A percentile compares a stretch with the other conserved stretches of the same genome.
These are phyloP conservation scores for Scarus forsteni DNA, from an alignment of 2,797 vertebrate species.

Conservation along the genomic window DNA sequence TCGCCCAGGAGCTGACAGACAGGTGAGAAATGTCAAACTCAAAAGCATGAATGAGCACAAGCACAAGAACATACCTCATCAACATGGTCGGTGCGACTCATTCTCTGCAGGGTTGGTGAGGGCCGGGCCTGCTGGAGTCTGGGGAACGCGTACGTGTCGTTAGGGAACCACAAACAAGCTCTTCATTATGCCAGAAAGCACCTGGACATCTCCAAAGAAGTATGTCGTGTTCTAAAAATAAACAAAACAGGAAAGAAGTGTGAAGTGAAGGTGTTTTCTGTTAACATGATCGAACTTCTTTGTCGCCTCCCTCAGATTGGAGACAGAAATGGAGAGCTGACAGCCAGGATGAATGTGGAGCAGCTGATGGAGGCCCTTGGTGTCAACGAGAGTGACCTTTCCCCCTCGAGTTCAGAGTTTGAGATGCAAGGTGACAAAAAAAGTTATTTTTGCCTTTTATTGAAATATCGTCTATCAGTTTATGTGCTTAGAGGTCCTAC, in stretches of 20 bases:
- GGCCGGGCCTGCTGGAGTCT: conserved; percentile 98
- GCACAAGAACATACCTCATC: background rate
- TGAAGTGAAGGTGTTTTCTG: too few relatives aligned
- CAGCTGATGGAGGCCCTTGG: conserved; percentile 91
- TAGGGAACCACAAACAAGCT: conserved; percentile 92
- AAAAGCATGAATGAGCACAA: background rate
- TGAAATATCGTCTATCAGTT: background rate
- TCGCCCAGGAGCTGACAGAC: conserved; percentile 95
- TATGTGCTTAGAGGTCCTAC: background rate
- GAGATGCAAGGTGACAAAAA: conserved; percentile 91
- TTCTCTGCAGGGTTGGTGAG: conserved; percentile 91
- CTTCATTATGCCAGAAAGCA: conserved; percentile 93
- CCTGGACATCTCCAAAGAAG: conserved; percentile 95
- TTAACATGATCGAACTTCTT: background rate
- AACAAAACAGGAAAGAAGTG: too few relatives aligned
- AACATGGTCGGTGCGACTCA: background rate
- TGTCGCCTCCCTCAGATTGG: conserved; percentile 84
- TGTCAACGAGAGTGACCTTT: conserved; percentile 81
- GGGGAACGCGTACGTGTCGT: conserved; percentile 93
- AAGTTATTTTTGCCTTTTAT: background rate
- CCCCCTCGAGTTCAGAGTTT: conserved; percentile 87
- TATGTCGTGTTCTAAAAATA: conserved; percentile 59
- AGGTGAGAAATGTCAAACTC: conserved; percentile 78
- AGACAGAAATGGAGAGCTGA: conserved; percentile 92
- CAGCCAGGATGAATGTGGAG: conserved; percentile 90